Conservation (phyloP, 2,797 vertebrate genomes). For the Ceyx erithaca region DNA sequence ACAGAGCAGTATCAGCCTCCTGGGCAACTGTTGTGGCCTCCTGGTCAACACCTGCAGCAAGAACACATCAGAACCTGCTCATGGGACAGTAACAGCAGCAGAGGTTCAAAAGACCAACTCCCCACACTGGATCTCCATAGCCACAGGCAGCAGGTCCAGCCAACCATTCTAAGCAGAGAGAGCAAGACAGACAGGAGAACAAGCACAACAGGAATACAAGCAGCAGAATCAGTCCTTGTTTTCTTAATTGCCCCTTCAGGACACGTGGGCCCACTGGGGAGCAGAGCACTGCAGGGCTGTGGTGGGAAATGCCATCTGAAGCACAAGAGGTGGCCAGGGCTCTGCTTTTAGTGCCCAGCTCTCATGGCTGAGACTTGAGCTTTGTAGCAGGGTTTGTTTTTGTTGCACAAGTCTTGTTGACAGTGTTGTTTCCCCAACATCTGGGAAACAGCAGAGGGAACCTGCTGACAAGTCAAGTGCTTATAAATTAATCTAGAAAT, state of each 20-base stretch:
- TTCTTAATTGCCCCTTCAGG: neutral
- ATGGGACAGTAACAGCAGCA: neutral
- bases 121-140: neutral
- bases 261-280: fast-evolving
- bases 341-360: neutral
- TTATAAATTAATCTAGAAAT: conserved; percentile 46
- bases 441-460: neutral
- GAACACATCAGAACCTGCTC: neutral
- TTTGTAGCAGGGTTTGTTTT: neutral
- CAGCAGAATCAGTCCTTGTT: neutral
- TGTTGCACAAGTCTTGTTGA: neutral
- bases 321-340: neutral
- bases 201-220: fast-evolving
- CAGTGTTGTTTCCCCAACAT: conserved; percentile 23
- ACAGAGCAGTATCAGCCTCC: conserved; percentile 21
- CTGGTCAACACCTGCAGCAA: conserved; percentile 51
- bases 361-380: neutral
- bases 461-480: conserved; percentile 52
- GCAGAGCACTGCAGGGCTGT: neutral
- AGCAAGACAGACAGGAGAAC: neutral
- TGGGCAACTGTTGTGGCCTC: conserved; percentile 34
- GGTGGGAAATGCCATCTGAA: neutral
- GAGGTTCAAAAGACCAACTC: neutral
- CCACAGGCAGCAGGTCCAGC: neutral
- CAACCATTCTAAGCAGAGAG: neutral